phyloP scores from a whole-genome alignment of 92 coral and sea anemone genomes.

The Porites rus region DNA sequence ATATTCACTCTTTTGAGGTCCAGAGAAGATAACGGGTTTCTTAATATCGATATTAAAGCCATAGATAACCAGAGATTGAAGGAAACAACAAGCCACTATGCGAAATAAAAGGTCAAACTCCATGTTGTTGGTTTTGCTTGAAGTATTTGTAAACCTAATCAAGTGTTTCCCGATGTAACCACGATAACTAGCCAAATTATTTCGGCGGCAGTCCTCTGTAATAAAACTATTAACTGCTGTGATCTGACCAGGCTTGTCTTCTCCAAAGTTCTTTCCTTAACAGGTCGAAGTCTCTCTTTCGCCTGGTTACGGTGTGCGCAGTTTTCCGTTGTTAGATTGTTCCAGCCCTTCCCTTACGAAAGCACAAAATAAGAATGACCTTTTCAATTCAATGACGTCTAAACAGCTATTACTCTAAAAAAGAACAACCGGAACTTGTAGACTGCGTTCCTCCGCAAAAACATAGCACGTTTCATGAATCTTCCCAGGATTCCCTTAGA shows the following conservation, averaged over 20 bases:
- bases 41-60: slow-evolving; percentile 66
- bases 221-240: background rate
- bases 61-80: background rate
- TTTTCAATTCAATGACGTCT: background rate
- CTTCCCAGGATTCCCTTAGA: background rate
- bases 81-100: background rate
- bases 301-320: background rate
- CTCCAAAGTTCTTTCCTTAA: background rate
- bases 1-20: slow-evolving; percentile 37
- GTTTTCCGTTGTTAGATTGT: background rate
- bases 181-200: background rate
- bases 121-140: background rate
- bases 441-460: background rate
- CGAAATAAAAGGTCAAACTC: background rate
- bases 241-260: background rate
- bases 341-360: background rate
- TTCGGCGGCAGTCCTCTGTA: background rate
- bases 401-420: background rate
- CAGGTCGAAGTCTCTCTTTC: background rate
- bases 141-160: too few species aligned
- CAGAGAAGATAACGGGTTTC: slow-evolving; percentile 30
- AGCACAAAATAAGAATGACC: background rate
- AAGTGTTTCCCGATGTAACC: background rate
- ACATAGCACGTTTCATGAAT: background rate
- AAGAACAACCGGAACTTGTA: background rate